phyloP scores from a whole-genome alignment of 2,888 invertebrate species.

The Ophion ellenae region DNA sequence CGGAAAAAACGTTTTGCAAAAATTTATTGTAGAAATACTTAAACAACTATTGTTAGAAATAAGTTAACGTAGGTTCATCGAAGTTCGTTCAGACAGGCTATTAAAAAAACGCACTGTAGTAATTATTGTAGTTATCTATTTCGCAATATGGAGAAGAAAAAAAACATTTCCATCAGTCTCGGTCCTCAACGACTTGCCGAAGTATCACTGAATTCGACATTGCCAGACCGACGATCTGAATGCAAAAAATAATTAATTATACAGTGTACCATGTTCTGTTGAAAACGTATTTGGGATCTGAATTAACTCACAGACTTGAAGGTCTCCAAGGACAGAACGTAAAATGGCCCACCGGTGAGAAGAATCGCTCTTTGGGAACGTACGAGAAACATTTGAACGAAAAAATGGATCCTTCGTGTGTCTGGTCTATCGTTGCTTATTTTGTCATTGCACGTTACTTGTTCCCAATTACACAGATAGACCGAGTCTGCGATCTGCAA shows the following conservation, averaged over 20 bases:
- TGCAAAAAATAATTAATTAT: not conserved
- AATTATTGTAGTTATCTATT: not conserved
- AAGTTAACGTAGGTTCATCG: not conserved
- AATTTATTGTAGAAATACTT: not conserved
- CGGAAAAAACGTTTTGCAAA: not conserved
- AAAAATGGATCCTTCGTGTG: constrained; percentile 51
- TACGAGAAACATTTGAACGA: constrained; percentile 66
- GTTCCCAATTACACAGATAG: constrained; percentile 72
- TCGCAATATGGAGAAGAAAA: not conserved
- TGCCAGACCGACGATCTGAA: constrained; percentile 71
- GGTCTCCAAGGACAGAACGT: constrained; percentile 72
- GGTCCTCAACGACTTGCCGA: constrained; percentile 66
- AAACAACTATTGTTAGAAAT: not conserved
- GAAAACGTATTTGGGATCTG: constrained; percentile 3
- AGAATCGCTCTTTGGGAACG: constrained; percentile 70
- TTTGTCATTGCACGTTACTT: not conserved
- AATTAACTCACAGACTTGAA: constrained; percentile 70
- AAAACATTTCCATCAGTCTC: not conserved
- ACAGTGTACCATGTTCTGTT: not conserved
- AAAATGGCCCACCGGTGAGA: constrained; percentile 74
- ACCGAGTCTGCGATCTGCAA: constrained; percentile 70
- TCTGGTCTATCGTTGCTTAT: not conserved
- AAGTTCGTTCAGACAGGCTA: not conserved
- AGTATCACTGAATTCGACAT: constrained; percentile 72
- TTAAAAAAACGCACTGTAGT: not conserved